Base-by-base conservation (phyloP, 2,888 invertebrate species). In the Protophormia terraenovae region DNA sequence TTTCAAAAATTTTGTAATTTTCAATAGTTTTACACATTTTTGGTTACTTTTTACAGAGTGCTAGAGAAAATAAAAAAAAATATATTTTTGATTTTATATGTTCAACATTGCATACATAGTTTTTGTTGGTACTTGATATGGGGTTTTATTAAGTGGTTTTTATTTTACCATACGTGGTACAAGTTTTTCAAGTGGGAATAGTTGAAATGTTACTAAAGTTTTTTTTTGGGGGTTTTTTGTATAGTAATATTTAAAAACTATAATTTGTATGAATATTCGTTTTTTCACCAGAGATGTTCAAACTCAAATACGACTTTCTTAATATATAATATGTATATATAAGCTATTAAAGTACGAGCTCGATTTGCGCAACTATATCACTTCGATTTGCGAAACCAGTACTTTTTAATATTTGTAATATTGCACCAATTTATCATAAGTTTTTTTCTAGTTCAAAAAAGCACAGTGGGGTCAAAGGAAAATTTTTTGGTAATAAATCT, bases 1-100 rank as follows among this genome's bases (percentile, higher is more conserved):
- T 69, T 66, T 80, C 24, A 41, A 73, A n/a, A n/a, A 58, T 47
- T 67, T 84, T 67, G 16, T 47, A 64, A 62, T 69, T 84, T 29
- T 76, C 71, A 80, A 80, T 80, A 72, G 71, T 72, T 84, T 73
- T 81, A 72, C 60, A 84, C 66, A 81, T 72, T 77, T 84, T 81
- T 77, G 76, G 81, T 75, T 84, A 60, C 66, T 71, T 35, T 76
- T 76, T 22, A 19, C 50, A 19, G 32, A 55, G 32, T 55, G 45
- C 32, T 55, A 27, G 29, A 53, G 29, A 38, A n/a, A 41, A 27
- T 29, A 47, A 38, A 38, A 50, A 81, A 38, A 69, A 22, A 64
- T 45, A 75, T 24, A 12, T 66, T 32, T 38, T 32, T 73, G 50
- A 72, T 84, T 81, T 81, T 67, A 53, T 45, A 67, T 81, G 84